Base-by-base conservation (phyloP, 2,888 invertebrate species). In the Acleris sparsana region DNA sequence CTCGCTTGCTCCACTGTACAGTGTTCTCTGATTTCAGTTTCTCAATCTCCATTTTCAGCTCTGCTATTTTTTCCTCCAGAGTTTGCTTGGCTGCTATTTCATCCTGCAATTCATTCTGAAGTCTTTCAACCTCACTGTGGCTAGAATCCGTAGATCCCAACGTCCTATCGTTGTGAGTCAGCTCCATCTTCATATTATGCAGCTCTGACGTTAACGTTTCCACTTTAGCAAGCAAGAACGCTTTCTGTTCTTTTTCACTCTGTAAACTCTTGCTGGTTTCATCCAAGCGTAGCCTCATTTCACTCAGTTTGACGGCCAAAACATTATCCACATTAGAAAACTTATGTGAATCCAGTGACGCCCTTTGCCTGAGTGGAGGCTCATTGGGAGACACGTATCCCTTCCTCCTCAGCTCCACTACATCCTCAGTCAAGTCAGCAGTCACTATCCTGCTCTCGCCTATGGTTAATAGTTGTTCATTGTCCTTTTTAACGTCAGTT, bases 1-100 rank as follows among this genome's bases (percentile, higher is more conserved):
- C 98, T 5, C 98, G 92, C 83, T 97, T 97, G 18, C 97, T 97
- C 98, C 98, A 98, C 83, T 98, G 98, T 1, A 96, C 95, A 0
- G 97, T 98, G 87, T 98, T 98, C 89, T 98, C 98, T 0, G 96
- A 96, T 89, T 98, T 98, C 16, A 98, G 90, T 73, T 95, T 93
- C 82, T 98, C 98, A 73, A 98, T 86, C 94, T 97, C 88, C 82
- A 92, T 90, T 77, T 84, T 89, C 16, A 80, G 73, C 70, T 92
- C 92, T 0, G 91, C 89, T 22, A 88, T 84, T 69, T 86, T 89
- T 67, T 92, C 92, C 73, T 90, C 92, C 62, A 92, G 63, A 2
- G 92, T 92, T 72, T 92, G 92, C 73, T 92, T 92, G 1, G 89
- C 89, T 52, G 91, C 90, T 59, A 89, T 77, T 75, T 92, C 92